Percentiles rank a stretch among this genome's conserved stretches.
phyloP scores from a whole-genome alignment of 2,113 vertebrate genomes.

The Spermophilus dauricus region DNA sequence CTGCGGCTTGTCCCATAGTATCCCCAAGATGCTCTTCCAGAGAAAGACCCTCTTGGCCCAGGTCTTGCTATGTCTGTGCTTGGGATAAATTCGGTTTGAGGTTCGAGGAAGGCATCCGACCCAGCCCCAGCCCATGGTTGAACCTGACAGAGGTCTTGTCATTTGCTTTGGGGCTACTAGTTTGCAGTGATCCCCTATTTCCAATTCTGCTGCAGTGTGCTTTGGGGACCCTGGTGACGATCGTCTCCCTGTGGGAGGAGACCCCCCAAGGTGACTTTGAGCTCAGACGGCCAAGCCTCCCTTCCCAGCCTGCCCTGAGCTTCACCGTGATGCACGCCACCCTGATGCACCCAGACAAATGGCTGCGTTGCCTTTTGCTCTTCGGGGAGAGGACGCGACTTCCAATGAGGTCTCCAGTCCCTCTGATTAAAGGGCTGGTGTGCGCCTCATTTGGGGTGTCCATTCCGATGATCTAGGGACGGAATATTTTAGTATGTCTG shows the following conservation, averaged over 20 bases:
- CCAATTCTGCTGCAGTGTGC: fast-evolving
- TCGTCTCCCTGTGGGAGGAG: fast-evolving
- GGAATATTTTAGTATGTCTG: fast-evolving
- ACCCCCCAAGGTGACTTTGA: background rate
- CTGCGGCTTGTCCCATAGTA: fast-evolving
- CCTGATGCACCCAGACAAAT: too few species aligned
- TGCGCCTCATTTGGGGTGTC: background rate
- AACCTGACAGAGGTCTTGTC: background rate
- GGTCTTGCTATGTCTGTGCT: too few species aligned
- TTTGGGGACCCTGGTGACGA: fast-evolving
- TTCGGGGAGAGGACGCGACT: too few species aligned
- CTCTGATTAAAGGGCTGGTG: background rate
- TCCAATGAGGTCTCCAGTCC: fast-evolving
- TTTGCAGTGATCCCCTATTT: background rate
- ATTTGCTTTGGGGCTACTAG: too few species aligned
- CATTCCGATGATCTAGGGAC: background rate
- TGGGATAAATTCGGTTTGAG: background rate
- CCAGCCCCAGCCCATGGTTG: too few species aligned
- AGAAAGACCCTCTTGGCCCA: fast-evolving
- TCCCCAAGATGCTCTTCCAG: too few species aligned
- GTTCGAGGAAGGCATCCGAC: background rate
- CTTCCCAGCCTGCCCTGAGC: background rate
- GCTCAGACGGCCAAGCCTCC: too few species aligned
- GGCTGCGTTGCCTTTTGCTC: background rate
- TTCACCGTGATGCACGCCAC: fast-evolving